phyloP scores from a whole-genome alignment of 1,140 invertebrate species.

The Latrodectus geometricus region DNA sequence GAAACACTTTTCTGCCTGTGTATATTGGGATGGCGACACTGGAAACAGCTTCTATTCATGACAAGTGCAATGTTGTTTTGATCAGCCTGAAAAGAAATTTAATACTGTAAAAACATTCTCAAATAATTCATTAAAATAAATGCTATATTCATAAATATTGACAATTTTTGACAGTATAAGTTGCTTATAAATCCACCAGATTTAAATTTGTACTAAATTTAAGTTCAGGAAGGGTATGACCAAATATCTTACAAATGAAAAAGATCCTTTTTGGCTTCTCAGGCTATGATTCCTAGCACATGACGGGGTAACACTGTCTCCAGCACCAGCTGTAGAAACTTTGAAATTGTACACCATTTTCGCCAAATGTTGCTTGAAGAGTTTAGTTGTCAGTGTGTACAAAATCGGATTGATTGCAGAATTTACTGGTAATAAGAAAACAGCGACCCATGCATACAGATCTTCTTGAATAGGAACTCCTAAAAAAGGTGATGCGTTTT shows the following conservation, averaged over 20 bases:
- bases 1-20: constrained; percentile 5
- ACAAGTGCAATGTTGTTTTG: constrained; percentile 51
- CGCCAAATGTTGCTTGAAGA: constrained; percentile 59
- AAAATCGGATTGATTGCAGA: constrained; percentile 74
- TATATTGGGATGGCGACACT: constrained; percentile 18
- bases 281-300: constrained; percentile 49
- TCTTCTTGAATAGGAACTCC: constrained; percentile 66
- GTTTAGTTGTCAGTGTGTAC: constrained; percentile 71
- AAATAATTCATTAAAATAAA: no score
- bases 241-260: constrained; percentile 2
- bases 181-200: no score
- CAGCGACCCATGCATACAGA: constrained; percentile 73
- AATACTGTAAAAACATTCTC: no score
- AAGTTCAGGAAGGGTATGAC: no score
- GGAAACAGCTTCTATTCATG: constrained; percentile 29
- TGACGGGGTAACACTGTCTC: constrained; percentile 39
- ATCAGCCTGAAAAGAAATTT: constrained; percentile 39
- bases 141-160: no score
- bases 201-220: no score
- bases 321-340: constrained; percentile 17
- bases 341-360: constrained; percentile 57
- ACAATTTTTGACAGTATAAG: no score
- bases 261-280: constrained; percentile 47
- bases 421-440: constrained; percentile 74
- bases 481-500: background rate